These are phyloP conservation scores for Epsilonema sp. DNA, from an alignment of 2,888 invertebrate species.

Conservation along the genomic window DNA sequence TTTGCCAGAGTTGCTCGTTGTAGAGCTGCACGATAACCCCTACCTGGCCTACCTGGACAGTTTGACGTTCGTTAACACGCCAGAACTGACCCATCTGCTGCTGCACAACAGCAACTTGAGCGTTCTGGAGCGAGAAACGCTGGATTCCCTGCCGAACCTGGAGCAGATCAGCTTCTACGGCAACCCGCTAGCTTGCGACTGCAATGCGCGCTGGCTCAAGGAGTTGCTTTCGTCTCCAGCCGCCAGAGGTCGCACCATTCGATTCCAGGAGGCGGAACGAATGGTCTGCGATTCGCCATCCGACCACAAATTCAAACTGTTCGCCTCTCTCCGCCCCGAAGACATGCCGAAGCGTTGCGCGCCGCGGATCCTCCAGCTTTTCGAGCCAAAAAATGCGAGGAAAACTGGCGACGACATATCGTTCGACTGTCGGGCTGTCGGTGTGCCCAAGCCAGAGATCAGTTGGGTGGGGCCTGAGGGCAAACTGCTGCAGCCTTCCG, in stretches of 20 bases:
- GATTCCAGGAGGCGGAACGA: constrained; percentile 19
- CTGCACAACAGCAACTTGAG: constrained; percentile 32
- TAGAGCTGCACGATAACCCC: constrained; percentile 31
- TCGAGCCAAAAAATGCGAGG: constrained; percentile 19
- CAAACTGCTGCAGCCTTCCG: constrained; percentile 19
- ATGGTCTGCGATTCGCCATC: constrained; percentile 28
- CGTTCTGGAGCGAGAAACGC: constrained; percentile 26
- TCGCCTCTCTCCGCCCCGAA: constrained; percentile 17
- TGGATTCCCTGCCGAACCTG: constrained; percentile 22
- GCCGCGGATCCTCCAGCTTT: constrained; percentile 17
- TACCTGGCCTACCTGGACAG: constrained; percentile 31
- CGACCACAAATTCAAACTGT: constrained; percentile 14
- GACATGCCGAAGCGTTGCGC: constrained; percentile 17
- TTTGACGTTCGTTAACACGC: constrained; percentile 29
- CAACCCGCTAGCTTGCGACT: constrained; percentile 35
- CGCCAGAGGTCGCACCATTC: background rate
- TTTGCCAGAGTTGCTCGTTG: constrained; percentile 24
- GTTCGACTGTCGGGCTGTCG: constrained; percentile 33
- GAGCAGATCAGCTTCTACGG: constrained; percentile 29
- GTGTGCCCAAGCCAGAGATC: constrained; percentile 30
- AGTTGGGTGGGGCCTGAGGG: constrained; percentile 33
- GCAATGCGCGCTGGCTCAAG: constrained; percentile 29
- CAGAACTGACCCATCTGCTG: constrained; percentile 26
- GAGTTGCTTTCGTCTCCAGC: constrained; percentile 10
- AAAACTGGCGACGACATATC: constrained; percentile 28